These are phyloP conservation scores for Cheilosia urbana DNA, from an alignment of 2,888 invertebrate genomes.

Conservation along the genomic window DNA sequence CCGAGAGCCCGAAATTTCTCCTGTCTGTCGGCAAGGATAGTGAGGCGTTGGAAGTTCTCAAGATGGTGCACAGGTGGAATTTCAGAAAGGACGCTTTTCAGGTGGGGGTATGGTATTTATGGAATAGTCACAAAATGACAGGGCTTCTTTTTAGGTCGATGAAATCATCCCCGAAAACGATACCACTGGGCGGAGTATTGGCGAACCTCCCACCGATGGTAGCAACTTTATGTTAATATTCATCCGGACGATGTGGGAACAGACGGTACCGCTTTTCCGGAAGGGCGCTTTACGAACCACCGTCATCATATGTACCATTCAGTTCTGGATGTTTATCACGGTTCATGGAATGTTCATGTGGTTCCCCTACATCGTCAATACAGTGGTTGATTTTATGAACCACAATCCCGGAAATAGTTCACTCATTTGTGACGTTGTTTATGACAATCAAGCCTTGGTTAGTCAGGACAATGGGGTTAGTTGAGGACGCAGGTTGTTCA, in stretches of 20 bases:
- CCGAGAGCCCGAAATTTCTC: constrained; percentile 82
- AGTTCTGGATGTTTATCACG: constrained; percentile 80
- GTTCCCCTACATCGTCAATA: constrained; percentile 81
- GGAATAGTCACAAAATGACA: neutral
- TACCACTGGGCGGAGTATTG: neutral
- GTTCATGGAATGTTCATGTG: constrained; percentile 81
- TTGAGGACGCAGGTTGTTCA: neutral
- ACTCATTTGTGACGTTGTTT: constrained; percentile 78
- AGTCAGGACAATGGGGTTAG: constrained; percentile 67
- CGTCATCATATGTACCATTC: constrained; percentile 79
- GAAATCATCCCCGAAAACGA: constrained; percentile 76
- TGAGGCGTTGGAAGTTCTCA: constrained; percentile 78
- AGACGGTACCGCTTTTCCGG: constrained; percentile 80
- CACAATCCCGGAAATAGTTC: constrained; percentile 76
- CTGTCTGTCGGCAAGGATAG: constrained; percentile 78
- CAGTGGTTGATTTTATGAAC: constrained; percentile 78
- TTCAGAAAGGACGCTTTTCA: constrained; percentile 73
- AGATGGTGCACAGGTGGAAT: constrained; percentile 78
- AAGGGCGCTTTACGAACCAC: constrained; percentile 78
- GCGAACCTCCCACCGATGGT: neutral
- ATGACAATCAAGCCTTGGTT: constrained; percentile 71
- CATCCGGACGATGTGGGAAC: constrained; percentile 79
- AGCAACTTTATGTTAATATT: neutral
- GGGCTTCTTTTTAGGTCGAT: constrained; percentile 61
- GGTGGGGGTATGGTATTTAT: constrained; percentile 42